Conservation (phyloP, 2,797 vertebrate genomes). For the Columba guinea region DNA sequence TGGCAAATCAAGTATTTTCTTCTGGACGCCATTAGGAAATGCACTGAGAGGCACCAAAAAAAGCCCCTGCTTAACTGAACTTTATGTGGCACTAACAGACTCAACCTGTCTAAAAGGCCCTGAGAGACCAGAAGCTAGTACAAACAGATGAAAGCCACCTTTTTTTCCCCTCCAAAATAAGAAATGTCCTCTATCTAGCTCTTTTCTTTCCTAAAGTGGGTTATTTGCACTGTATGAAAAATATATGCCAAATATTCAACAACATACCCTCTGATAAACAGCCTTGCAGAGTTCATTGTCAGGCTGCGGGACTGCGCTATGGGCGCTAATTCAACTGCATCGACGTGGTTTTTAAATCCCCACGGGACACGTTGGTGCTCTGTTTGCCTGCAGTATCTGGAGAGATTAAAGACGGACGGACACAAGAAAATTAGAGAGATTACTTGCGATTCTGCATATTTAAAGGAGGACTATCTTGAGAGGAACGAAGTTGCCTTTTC, state of each 20-base stretch:
- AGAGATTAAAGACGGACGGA: conserved; percentile 79
- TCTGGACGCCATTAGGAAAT: background rate
- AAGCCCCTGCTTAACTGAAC: background rate
- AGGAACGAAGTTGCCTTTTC: conserved; percentile 55
- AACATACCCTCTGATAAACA: conserved; percentile 76
- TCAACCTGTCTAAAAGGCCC: conserved; percentile 11
- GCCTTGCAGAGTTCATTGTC: conserved; percentile 78
- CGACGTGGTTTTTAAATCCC: conserved; percentile 76
- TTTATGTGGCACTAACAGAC: background rate
- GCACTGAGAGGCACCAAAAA: background rate
- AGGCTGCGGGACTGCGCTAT: conserved; percentile 75
- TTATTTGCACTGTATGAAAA: conserved; percentile 60
- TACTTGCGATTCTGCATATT: conserved; percentile 72
- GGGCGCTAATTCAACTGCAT: conserved; percentile 77
- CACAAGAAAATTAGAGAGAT: conserved; percentile 80
- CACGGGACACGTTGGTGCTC: conserved; percentile 71
- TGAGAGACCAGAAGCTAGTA: background rate
- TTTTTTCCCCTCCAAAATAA: background rate
- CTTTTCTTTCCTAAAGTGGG: conserved; percentile 12
- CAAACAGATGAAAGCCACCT: background rate
- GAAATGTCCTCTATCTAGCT: background rate
- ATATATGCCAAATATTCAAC: conserved; percentile 72
- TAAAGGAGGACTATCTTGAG: conserved; percentile 68
- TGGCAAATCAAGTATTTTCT: conserved; percentile 18
- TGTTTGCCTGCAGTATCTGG: conserved; percentile 79